Percentiles rank a stretch among this genome's conserved stretches.
phyloP scores from a whole-genome alignment of 2,113 vertebrate genomes.

The Cyphomyrus discorhynchus region DNA sequence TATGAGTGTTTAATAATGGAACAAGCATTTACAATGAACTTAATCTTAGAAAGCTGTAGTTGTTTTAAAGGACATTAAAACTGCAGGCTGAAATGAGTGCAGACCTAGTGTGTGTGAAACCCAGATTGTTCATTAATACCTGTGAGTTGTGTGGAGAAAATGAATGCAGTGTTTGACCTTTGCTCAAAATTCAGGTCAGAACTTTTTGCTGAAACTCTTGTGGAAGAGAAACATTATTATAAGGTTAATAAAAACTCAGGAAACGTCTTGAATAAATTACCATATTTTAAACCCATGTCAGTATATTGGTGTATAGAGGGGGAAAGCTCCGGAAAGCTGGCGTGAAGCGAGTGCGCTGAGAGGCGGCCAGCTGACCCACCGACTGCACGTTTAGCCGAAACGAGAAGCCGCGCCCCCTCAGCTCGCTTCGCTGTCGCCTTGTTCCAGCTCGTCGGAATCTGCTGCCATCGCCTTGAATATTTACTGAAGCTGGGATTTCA shows the following conservation, averaged over 20 bases:
- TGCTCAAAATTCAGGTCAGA: constrained; percentile 7
- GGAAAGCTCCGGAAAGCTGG: not conserved
- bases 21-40: not conserved
- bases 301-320: not conserved
- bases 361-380: not conserved
- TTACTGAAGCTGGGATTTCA: not conserved
- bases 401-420: not conserved
- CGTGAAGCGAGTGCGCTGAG: not conserved
- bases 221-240: constrained; percentile 7
- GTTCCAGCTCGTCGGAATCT: not conserved
- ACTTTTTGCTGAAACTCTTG: not conserved
- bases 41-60: not conserved
- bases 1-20: not conserved
- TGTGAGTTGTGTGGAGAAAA: not conserved
- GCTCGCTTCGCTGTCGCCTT: not conserved
- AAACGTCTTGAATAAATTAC: not conserved
- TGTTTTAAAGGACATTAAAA: not conserved
- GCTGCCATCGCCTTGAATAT: not conserved
- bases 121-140: not conserved
- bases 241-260: constrained; percentile 1
- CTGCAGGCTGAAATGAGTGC: not conserved
- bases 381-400: not conserved
- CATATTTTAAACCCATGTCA: not conserved
- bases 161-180: not conserved
- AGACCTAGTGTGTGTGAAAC: not conserved